Percentiles rank a stretch among this genome's conserved stretches.
Evolutionary conservation across 1,140 invertebrate genomes (phyloP).

Genomic region (Acyrthosiphon pisum): DNA sequence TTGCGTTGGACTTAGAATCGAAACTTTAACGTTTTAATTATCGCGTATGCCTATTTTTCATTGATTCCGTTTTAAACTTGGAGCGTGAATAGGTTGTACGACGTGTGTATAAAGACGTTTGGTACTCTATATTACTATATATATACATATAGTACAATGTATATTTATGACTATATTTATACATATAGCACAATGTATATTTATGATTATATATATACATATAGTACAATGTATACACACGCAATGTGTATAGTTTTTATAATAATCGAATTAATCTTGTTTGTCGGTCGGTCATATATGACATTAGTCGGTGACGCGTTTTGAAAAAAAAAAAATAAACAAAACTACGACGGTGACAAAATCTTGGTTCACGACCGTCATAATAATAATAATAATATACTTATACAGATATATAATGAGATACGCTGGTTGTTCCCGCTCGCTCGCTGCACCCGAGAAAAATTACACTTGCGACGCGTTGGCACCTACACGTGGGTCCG

Average conservation of each 20-base stretch:
- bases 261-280: not conserved
- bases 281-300: not conserved
- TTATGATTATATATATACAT: not conserved
- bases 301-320: not conserved
- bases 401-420: not conserved
- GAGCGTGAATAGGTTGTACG: not conserved
- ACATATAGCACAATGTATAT: not conserved
- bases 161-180: not conserved
- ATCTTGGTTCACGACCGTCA: not conserved
- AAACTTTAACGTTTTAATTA: not conserved
- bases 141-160: not conserved
- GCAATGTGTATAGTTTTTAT: not conserved
- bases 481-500: not conserved
- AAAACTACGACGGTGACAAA: not conserved
- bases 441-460: not conserved
- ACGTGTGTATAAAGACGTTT: not conserved
- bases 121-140: not conserved
- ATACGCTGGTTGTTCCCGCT: not conserved
- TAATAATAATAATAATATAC: not conserved
- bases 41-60: not conserved
- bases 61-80: not conserved
- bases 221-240: not conserved
- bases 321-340: not conserved
- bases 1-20: not conserved
- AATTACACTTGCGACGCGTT: constrained; percentile 23